Base-by-base conservation (phyloP, 2,113 vertebrate genomes). In the Odobenus rosmarus region DNA sequence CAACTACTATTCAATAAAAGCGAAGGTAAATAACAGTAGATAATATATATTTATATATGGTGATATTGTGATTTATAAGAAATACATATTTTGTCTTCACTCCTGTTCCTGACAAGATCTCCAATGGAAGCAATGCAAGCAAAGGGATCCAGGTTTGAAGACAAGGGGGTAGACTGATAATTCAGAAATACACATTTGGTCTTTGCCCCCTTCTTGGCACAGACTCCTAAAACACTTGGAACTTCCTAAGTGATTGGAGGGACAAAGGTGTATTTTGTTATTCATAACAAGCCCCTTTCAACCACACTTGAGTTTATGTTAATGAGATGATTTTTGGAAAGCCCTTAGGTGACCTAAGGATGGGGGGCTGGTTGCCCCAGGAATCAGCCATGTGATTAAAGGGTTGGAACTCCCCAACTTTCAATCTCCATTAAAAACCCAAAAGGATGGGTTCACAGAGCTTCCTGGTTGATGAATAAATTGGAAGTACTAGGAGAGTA, bases 1-100 rank as follows among this genome's bases (percentile, higher is more conserved):
- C 42, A 82, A 86, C 16, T 39, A 74, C 15, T 79, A 76, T 79
- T 79, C 90, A 90, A 76, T 82, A 91, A 89, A 74, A 85, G 81
- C 62, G 31, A 90, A 42, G 31, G 15, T 53, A 72, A 90, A 59
- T 92, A 79, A 61, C 46, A 84, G 71, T 67, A 85, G 53, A 55
- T 69, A 82, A 49, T 42, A 83, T 62, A 51, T 82, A 64, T 39
- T 88, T 67, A n/a, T 59, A 57, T n/a, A 80, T 16, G 1, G 28
- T 8, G 7, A 67, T 67, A 90, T 10, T 57, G 31, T 67, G 71
- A 57, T 76, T 72, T 81, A 82, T 62, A 87, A 93, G 28, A 69
- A 79, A 79, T 69, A 80, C 5, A 42, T 79, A 80, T 80, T 67
- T 77, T 33, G 61, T 71, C 74, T 88, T 69, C 16, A 10, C 57